Base-by-base conservation (phyloP, 1,140 invertebrate genomes). In the Mesaphorura yosii region DNA sequence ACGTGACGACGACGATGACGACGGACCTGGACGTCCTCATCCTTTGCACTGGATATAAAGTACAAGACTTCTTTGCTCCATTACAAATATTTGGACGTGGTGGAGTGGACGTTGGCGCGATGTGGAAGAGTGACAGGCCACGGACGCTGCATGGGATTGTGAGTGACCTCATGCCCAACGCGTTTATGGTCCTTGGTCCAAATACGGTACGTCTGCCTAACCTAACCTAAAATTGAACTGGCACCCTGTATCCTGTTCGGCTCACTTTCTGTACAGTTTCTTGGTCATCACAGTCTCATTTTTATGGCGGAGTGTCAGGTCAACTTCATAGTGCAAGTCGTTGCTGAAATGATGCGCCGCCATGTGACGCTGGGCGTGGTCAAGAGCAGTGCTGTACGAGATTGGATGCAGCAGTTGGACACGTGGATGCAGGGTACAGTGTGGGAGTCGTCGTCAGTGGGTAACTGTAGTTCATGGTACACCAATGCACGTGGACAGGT, bases 31-130 rank as follows among this genome's bases (percentile, higher is more conserved):
- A 57, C 49, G 37, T 57, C 25, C 29, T 57, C 1, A 48, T 57
- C n/a, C 38, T 57, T 22, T 49, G 49, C 1, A 57, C 55, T 10
- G 55, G 55, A 27, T 57, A 48, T 27, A 14, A 48, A 40, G 34
- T 51, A n/a, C 49, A 48, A 1, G 55, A 57, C 20, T 57, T 40
- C 28, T 57, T 57, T 46, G 31, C 49, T n/a, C 55, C 55, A 26
- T 28, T 57, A 34, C n/a, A 50, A 48, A 31, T 57, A 12, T 17
- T 48, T 12, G 55, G 55, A 17, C 2, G 37, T 20, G 27, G 52
- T 20, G 44, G 44, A 20, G 44, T 31, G 37, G 34, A 57, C 19
- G 39, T 57, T 22, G 39, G 51, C 26, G 25, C 31, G 14, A 40
- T 28, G 4, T 57, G 55, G 55, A 51, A 51, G 20, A 14, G 28